A percentile compares a stretch with the other conserved stretches of the same genome.
Evolutionary conservation across 2,797 vertebrate genomes (phyloP).

Genomic region (Lagorchestes hirsutus): DNA sequence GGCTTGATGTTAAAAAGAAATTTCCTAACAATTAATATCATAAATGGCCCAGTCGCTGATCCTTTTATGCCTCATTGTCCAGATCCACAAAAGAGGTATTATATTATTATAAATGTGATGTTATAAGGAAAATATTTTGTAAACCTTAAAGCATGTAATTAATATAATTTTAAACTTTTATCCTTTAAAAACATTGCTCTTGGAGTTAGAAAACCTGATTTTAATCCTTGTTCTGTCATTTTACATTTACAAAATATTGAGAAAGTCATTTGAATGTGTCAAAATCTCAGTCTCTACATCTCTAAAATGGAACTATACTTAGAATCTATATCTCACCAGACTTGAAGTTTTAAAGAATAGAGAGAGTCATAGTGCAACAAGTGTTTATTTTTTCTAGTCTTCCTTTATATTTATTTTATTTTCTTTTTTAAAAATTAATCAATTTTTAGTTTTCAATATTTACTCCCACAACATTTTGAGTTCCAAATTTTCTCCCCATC

Average conservation of each 20-base stretch:
- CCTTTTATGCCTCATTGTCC: background rate
- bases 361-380: background rate
- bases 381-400: too few species aligned
- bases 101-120: background rate
- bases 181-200: background rate
- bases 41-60: background rate
- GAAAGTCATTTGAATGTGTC: background rate
- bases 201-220: background rate
- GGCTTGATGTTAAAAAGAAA: too few species aligned
- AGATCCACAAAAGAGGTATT: background rate
- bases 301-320: background rate
- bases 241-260: too few species aligned
- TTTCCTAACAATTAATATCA: too few species aligned
- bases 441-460: too few species aligned
- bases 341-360: background rate
- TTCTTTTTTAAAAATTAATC: too few species aligned
- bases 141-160: background rate
- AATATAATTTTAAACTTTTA: background rate
- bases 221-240: background rate
- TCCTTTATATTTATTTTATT: too few species aligned
- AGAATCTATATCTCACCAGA: background rate
- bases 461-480: too few species aligned
- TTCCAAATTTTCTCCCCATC: too few species aligned
- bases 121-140: background rate
- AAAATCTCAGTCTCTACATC: background rate